Base-by-base conservation (phyloP, 92 coral and sea anemone genomes). In the Epizoanthus rinbou region DNA sequence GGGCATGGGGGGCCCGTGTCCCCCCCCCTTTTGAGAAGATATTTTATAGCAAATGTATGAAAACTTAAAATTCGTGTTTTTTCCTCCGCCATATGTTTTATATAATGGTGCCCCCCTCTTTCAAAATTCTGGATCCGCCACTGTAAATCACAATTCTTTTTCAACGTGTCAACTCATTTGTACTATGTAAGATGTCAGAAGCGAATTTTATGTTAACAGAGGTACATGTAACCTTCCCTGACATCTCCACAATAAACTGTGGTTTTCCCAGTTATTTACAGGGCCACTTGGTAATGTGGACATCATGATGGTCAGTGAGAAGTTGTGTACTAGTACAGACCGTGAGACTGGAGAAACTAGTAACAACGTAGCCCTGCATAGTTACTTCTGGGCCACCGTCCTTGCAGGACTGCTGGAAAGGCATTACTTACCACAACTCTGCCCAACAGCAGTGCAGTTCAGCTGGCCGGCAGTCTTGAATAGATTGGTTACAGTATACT, bases 401-500 rank as follows among this genome's bases (percentile, higher is more conserved):
- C 82, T 94, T 50, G 94, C 95, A 60, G 94, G 98, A 19, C 87
- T 97, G 18, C 92, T 97, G 33, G 88, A 94, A 80, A 91, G 94
- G 89, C 87, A 86, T 81, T 88, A 97, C 69, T 79, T 97, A 11
- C 99, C 99, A 43, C 92, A 83, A 52, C 85, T 92, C 3, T 94
- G 97, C 69, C 98, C 97, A 0, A 88, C 98, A 7, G 99, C 99
- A 37, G 73, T 92, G 28, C 99, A 97, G 88, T 97, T 84, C 78
- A 89, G 99, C 86, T 97, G 99, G 99, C 99, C 97, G 8, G 95
- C 92, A 24, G 97, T 97, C 70, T 87, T 90, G 73, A 92, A 86
- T 65, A 92, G 99, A 60, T 90, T 97, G 68, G 74, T 97, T 85
- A 91, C 89, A 62, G 99, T 97, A 16, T 97, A 97, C 65, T 89